A percentile compares a stretch with the other conserved stretches of the same genome.
phyloP scores from a whole-genome alignment of 2,797 vertebrate species.

The Remorina albescens region DNA sequence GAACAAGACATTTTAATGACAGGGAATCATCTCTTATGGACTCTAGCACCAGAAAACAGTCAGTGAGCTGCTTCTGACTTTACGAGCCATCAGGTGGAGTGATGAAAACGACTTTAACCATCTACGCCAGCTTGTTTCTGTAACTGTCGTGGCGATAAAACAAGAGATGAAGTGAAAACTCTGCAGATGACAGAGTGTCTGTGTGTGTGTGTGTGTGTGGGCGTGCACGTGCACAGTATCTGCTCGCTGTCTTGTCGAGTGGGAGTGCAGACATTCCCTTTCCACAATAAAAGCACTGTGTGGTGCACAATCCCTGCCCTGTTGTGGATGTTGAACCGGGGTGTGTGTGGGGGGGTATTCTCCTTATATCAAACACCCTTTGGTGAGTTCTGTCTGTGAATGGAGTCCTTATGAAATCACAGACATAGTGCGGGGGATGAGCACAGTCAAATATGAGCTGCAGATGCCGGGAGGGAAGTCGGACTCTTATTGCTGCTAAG shows the following conservation, averaged over 20 bases:
- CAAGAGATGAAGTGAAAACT: neutral
- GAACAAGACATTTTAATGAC: constrained; percentile 21
- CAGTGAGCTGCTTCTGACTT: neutral
- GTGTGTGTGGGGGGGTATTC: constrained; percentile 39
- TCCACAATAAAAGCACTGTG: constrained; percentile 79
- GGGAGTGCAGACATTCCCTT: constrained; percentile 75
- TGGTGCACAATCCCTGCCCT: constrained; percentile 70
- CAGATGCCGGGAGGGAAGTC: constrained; percentile 22
- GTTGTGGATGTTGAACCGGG: constrained; percentile 47
- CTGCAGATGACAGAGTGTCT: neutral
- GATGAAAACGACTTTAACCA: neutral
- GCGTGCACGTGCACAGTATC: constrained; percentile 40
- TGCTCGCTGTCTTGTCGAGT: constrained; percentile 56
- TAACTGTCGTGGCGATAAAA: neutral
- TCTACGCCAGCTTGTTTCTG: neutral
- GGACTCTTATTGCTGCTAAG: constrained; percentile 10
- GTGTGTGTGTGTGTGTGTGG: constrained; percentile 23
- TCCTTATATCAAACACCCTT: constrained; percentile 58
- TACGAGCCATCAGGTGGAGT: too few relatives aligned
- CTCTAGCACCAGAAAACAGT: neutral
- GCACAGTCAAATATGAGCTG: constrained; percentile 55
- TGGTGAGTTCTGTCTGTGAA: constrained; percentile 45
- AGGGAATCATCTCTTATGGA: constrained; percentile 15
- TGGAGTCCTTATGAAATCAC: constrained; percentile 60
- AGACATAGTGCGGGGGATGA: constrained; percentile 60